Evolutionary conservation across 1,140 invertebrate species (phyloP), one percentile per base, ranked within the genome.

Genomic region (Drosophila oshimai): DNA sequence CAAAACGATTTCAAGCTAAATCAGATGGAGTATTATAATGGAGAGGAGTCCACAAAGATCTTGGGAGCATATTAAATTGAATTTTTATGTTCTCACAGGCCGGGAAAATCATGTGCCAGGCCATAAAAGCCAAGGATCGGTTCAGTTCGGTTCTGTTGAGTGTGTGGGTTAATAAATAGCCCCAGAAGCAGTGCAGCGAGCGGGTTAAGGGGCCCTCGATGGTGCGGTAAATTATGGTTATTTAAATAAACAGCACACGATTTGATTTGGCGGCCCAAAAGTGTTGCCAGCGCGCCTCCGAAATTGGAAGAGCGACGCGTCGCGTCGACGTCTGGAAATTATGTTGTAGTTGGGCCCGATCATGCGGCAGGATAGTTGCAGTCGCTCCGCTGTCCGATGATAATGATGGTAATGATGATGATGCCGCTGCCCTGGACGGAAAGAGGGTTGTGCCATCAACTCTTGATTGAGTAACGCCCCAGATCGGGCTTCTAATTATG

Each of bases 221-320:
- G 69, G 49, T 61, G 42, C 49, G 58, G 33, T 81, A 89, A 89
- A 89, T 89, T 89, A 89, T 88, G 89, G 90, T 91, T 91, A 91
- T 91, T 91, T 91, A 91, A 91, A 91, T 91, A 91, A 91, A 91
- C 90, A 91, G 89, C 84, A 87, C 90, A 91, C 90, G 90, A 91
- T 83, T 90, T 84, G 71, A 76, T 86, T 88, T 89, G 79, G 67
- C 61, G 55, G 47, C 55, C 76, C 83, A 87, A 86, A 86, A 86
- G 80, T 86, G 80, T 86, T 86, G 80, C 76, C 31, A 37, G 76
- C 74, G 68, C 80, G 76, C 80, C 80, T 86, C 62, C 57, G 55
- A 86, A 87, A 87, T 86, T 87, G 76, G 44, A 55, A 60, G 45
- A 61, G 58, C 49, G 67, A 69, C 49, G 65, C 37, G 61, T 33